Base-by-base conservation (phyloP, 2,888 invertebrate genomes). In the Stenolophus ochropezus region DNA sequence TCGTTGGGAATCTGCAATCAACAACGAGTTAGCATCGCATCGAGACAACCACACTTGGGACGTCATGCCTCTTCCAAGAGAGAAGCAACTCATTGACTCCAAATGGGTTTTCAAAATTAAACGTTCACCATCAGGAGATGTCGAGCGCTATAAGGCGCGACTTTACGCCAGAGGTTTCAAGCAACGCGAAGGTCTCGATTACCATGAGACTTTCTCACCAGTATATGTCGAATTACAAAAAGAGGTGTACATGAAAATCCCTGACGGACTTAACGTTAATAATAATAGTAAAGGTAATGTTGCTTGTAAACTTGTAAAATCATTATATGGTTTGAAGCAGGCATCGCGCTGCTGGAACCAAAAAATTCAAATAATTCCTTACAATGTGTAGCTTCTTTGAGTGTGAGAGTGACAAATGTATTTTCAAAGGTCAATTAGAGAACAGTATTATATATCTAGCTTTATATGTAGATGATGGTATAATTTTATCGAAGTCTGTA, bases 401-500 rank as follows among this genome's bases (percentile, higher is more conserved):
- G 16, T 25, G 49, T 16, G 76, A 53, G 25, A 25, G 56, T 2
- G 58, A 76, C 23, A 74, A 74, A 49, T 74, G 74, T 49, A 74
- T 74, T 20, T 74, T 74, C 14, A 20, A 20, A 11, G 74, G 49
- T 6, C 14, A 8, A 49, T 14, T 74, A 16, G 21, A 74, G 11
- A 21, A 21, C 20, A n/a, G 14, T 21, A 21, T 18, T 25, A 18
- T 84, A 11, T 79, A 82, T 6, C 8, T 84, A 1, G 82, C 82
- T n/a, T 47, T 84, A 1, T 85, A 81, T 82, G 85, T 85, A 23
- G 85, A 84, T 74, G 84, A 84, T 76, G 83, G 84, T n/a, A 53
- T 85, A 6, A 82, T 84, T 6, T 82, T 76, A 11, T 11, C 80
- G 16, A 83, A 49, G 8, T 53, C 69, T 18, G 6, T 42, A 16